Evolutionary conservation across 2,888 invertebrate species (phyloP), one percentile per base, ranked within the genome.

Genomic region (Spialia ferax): DNA sequence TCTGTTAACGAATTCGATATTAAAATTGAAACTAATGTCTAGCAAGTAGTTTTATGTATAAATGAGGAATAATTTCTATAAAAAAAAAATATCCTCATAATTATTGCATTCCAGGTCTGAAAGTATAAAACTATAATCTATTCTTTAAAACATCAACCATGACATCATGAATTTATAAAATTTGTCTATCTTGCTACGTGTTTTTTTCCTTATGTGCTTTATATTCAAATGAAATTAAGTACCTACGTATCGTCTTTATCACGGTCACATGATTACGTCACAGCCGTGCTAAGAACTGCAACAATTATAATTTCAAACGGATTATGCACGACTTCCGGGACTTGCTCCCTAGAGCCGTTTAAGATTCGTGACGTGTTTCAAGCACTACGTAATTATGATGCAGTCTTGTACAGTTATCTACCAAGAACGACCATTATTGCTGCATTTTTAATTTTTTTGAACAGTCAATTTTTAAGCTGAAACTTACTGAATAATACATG

Each of bases 221-320:
- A 42, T 42, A 42, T 15, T 7, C 15, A 15, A 7, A 18, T 18
- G 8, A 42, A 42, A 18, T 8, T 1, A 7, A 7, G 7, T 1
- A 42, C n/a, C n/a, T n/a, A n/a, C n/a, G 1, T 2, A 42, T 42
- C 7, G 18, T 7, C 8, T 2, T 42, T 50, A 0, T 22, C 50
- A 50, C 22, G 20, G 50, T 50, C 13, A 22, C 48, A 22, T 42
- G 18, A 22, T 54, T n/a, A n/a, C 23, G 52, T 54, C 26, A 54
- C n/a, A 11, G 1, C 2, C 22, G 50, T 22, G 22, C 11, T 22
- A 11, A 50, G 22, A 50, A 50, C 22, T 22, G 42, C 13, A 22
- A 50, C 4, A 22, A 22, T 50, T 50, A 50, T 22, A 10, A 50
- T 50, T 22, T 22, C 50, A 50, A 22, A 13, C 20, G 22, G 50